Evolutionary conservation across 1,140 invertebrate species (phyloP), one percentile per base, ranked within the genome.

Genomic region (Belonocnema kinseyi): DNA sequence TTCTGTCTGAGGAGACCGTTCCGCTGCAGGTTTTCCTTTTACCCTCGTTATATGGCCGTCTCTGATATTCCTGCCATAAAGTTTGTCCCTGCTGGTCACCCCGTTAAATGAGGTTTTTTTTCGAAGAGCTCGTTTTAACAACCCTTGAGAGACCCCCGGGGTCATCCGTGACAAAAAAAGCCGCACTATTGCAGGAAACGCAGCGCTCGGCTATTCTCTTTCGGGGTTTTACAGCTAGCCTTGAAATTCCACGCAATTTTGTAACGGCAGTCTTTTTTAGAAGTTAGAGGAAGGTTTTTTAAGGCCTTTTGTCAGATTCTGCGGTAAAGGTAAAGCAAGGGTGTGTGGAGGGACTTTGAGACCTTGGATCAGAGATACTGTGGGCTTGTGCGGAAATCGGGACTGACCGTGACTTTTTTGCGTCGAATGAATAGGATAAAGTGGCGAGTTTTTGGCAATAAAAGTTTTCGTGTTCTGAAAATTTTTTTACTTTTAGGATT

Each of bases 181-280:
- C 88, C 87, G 78, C 86, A 85, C 84, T 90, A 85, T 91, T 91
- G 86, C 86, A 90, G 90, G 90, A 91, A 91, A 83, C 78, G 83
- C 77, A 72, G 78, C 75, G 77, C 78, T 82, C 73, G 85, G 77
- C 85, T 81, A 86, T 89, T 90, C 84, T 88, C 74, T 71, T 21
- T 73, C 79, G 73, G 75, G 74, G 66, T 81, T 88, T 89, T 84
- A 86, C 81, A 81, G 82, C 74, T 79, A 87, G 83, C 90, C 89
- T 91, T 90, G 88, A 85, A 80, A 87, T 87, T 87, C 84, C 75
- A 82, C 77, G 85, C 80, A 82, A 86, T 86, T 87, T 76, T 82
- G 82, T 78, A 77, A 85, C 86, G 82, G 75, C 83, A 46, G 83
- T 58, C 82, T 87, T 87, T 83, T 80, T 75, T 46, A 46, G 40